Conservation (phyloP, 2,888 invertebrate genomes). For the Ormia ochracea region DNA sequence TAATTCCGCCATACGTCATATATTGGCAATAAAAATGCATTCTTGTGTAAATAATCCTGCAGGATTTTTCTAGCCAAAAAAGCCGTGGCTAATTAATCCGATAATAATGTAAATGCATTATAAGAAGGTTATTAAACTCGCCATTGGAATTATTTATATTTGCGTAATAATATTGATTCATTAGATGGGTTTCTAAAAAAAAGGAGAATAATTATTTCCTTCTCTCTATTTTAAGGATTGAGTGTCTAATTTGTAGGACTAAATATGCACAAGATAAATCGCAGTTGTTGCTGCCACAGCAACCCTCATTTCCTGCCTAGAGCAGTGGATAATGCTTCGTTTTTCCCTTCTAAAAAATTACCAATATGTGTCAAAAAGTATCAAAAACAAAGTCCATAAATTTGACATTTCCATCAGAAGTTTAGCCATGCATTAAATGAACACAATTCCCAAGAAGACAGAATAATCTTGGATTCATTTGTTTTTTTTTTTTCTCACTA, state of each 20-base stretch:
- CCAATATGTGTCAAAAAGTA: neutral
- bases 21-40: neutral
- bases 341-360: slow-evolving; percentile 6
- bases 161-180: neutral
- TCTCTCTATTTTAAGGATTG: no score
- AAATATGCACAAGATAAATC: neutral
- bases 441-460: slow-evolving; percentile 1
- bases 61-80: neutral
- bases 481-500: no score
- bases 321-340: neutral
- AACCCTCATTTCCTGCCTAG: slow-evolving; percentile 6
- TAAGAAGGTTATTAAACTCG: neutral
- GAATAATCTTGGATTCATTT: neutral
- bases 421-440: slow-evolving; percentile 23
- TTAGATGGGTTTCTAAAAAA: neutral
- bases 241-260: no score
- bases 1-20: neutral
- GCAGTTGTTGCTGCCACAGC: neutral
- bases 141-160: neutral
- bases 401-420: slow-evolving; percentile 26
- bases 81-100: slow-evolving; percentile 13
- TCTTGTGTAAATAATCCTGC: slow-evolving; percentile 26
- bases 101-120: slow-evolving; percentile 12
- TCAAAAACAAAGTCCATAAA: neutral
- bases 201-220: no score